Conservation (phyloP, 2,888 invertebrate species). For the Fragum whitleyi region DNA sequence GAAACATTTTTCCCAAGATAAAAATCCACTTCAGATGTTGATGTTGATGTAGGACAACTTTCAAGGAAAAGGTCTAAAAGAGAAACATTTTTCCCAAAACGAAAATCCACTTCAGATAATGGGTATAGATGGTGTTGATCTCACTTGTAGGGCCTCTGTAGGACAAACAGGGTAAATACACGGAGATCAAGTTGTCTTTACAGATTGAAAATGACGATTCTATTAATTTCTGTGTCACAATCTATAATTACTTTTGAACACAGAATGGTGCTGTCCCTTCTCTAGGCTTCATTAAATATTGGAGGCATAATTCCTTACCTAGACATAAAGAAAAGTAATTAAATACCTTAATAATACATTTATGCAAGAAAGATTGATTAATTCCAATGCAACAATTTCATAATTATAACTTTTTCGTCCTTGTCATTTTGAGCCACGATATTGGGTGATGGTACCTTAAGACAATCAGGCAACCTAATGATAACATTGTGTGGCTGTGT, state of each 20-base stretch:
- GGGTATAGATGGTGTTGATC: constrained; percentile 9
- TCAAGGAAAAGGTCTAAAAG: neutral
- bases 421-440: too few relatives aligned
- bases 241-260: constrained; percentile 39
- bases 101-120: constrained; percentile 10
- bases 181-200: constrained; percentile 28
- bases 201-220: constrained; percentile 45
- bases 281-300: neutral
- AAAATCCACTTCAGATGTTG: constrained; percentile 9
- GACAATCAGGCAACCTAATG: too few relatives aligned
- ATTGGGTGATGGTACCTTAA: too few relatives aligned
- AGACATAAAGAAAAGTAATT: too few relatives aligned
- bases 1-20: neutral
- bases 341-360: too few relatives aligned
- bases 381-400: too few relatives aligned
- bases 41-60: too few relatives aligned
- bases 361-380: too few relatives aligned
- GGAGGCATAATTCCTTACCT: too few relatives aligned
- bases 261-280: constrained; percentile 18
- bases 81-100: neutral
- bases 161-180: constrained; percentile 19
- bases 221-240: constrained; percentile 36
- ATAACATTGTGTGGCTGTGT: too few relatives aligned
- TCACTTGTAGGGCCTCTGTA: constrained; percentile 18
- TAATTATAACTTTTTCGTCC: too few relatives aligned